Conservation (phyloP, 1,140 invertebrate species). For the Saccostrea glomerata region DNA sequence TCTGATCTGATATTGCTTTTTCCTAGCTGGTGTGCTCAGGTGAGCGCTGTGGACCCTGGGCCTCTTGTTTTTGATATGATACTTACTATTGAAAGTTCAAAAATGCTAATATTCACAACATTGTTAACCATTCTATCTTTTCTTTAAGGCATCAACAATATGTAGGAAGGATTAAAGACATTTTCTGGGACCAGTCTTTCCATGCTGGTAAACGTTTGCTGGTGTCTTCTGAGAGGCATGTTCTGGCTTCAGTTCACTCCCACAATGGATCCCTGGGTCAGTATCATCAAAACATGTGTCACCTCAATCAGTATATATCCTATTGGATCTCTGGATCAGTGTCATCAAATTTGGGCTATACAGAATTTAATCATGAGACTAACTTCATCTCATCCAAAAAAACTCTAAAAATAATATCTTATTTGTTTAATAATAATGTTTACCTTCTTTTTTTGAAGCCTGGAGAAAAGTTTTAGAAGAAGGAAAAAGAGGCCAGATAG, state of each 20-base stretch:
- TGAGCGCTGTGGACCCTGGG: too few species aligned
- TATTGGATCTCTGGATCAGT: too few species aligned
- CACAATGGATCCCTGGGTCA: constrained; percentile 85
- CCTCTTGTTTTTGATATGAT: too few species aligned
- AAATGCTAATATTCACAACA: too few species aligned
- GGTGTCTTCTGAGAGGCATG: constrained; percentile 92
- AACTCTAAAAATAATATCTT: background rate
- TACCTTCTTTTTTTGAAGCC: background rate
- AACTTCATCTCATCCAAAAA: too few species aligned
- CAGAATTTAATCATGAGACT: too few species aligned
- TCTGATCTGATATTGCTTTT: too few species aligned
- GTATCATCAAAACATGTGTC: background rate
- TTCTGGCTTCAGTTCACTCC: constrained; percentile 89
- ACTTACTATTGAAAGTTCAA: too few species aligned
- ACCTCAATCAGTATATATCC: too few species aligned
- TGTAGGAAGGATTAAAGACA: constrained; percentile 89
- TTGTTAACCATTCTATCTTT: constrained; percentile 58
- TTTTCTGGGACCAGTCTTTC: constrained; percentile 86
- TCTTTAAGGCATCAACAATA: constrained; percentile 89
- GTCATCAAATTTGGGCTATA: too few species aligned
- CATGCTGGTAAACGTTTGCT: constrained; percentile 88
- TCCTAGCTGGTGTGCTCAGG: too few species aligned
- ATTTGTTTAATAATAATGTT: background rate
- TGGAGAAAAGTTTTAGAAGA: constrained; percentile 23
- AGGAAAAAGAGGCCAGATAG: too few species aligned